A percentile compares a stretch with the other conserved stretches of the same genome.
Conservation (phyloP, 2,113 vertebrate genomes). For the Carettochelys insculpta region DNA sequence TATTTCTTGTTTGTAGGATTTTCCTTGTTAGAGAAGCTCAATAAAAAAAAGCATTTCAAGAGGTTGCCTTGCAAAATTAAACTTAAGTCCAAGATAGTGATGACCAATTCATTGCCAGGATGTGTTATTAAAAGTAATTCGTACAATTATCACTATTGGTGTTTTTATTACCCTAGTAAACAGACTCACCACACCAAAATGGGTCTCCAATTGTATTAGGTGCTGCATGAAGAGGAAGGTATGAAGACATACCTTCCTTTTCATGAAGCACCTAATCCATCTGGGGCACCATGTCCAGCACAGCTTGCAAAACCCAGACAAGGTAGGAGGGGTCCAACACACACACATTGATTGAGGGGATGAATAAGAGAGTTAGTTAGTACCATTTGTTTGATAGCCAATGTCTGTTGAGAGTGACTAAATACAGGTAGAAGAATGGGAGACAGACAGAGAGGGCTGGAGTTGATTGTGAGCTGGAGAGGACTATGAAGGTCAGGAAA, state of each 20-base stretch:
- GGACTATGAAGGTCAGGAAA: neutral
- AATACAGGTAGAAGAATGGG: neutral
- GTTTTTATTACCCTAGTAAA: neutral
- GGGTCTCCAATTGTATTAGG: neutral
- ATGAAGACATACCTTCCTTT: no score
- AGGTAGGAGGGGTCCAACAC: neutral
- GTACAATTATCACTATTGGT: neutral
- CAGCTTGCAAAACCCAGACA: neutral
- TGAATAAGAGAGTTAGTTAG: neutral
- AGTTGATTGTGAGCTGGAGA: neutral
- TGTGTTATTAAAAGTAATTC: neutral
- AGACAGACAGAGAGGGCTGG: neutral
- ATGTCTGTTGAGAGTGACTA: neutral
- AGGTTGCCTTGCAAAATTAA: neutral
- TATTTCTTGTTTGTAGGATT: neutral
- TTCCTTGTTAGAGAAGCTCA: neutral
- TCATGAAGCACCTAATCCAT: no score
- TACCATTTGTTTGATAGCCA: neutral
- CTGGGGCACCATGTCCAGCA: neutral
- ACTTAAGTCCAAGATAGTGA: neutral
- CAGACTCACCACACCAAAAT: neutral
- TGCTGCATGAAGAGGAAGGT: neutral
- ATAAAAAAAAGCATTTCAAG: neutral
- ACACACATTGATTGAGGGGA: neutral
- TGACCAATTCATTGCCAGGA: neutral